Base-by-base conservation (phyloP, 2,888 invertebrate species). In the Idaea dimidiata region DNA sequence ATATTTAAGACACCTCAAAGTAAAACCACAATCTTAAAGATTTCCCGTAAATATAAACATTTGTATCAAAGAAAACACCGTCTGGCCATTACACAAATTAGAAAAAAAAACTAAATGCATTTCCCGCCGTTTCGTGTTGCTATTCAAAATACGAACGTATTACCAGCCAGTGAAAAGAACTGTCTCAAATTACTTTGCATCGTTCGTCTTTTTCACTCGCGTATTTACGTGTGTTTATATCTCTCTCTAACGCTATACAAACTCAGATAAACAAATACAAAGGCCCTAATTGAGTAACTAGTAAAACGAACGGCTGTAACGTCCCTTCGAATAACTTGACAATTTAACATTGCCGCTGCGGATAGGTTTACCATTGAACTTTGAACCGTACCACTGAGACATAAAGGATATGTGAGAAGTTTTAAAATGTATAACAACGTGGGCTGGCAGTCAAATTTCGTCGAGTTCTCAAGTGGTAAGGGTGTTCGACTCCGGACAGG, bases 201-300 rank as follows among this genome's bases (percentile, higher is more conserved):
- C 67, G 32, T n/a, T 62, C 65, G 17, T 86, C 85, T 67, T 79
- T 74, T 67, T 90, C 80, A 59, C 18, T 24, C 75, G n/a, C 62
- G 43, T 55, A 24, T 10, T 6, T 59, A 60, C 56, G 56, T 58
- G 57, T 84, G 80, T 73, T 58, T 71, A 65, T 67, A 61, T 88
- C 86, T 66, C 79, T 73, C 70, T 90, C 83, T 71, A 66, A 72
- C 78, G 82, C 88, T 91, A 87, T 87, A 90, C 88, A 91, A 92
- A 92, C 91, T 91, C 89, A 89, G 88, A 92, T 92, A 92, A 93
- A 92, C 91, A 93, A 91, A 93, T 88, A 93, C 93, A 93, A 92
- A 93, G 91, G 91, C 91, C 91, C 93, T 93, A 93, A 93, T 93
- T 93, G 93, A 93, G 92, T 93, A 92, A 93, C 91, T 91, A 92